Base-by-base conservation (phyloP, 2,113 vertebrate genomes). In the Taurulus bubalis region DNA sequence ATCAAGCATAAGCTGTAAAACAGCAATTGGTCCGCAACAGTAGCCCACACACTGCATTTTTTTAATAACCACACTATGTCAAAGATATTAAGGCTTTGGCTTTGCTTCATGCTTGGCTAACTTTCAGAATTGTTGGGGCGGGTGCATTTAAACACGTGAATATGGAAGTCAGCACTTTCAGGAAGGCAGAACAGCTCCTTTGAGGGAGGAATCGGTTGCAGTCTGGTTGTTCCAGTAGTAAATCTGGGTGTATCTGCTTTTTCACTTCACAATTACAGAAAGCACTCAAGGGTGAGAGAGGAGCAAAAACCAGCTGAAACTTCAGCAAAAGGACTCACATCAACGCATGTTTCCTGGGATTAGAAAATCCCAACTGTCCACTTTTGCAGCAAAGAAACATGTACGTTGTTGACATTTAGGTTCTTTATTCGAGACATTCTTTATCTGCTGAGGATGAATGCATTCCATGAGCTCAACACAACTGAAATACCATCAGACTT, bases 151-250 rank as follows among this genome's bases (percentile, higher is more conserved):
- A 90, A 84, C 73, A 73, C 32, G 34, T 63, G 63, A 81, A 90
- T 84, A 75, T 75, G 69, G 38, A 84, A 85, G 86, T 93, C 90
- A 92, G 91, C 89, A 91, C 77, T 86, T 92, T 90, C 71, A 56
- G 22, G 28, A 87, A 86, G 78, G 71, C 66, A 85, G 82, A 83
- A 51, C 74, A 80, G 67, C 71, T 82, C 86, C 89, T 86, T 18
- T 16, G 90, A 87, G 90, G 72, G 66, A 84, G 79, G 69, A 82
- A 75, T 81, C 67, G 58, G 71, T 77, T 72, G 74, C 79, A 69
- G 64, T 72, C 70, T 0, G 62, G 36, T 76, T 90, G 69, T 77
- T 89, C 80, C 85, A 86, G 74, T 40, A 73, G 83, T 93, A 87
- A 87, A 91, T 91, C 80, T 83, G 66, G 42, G 71, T 40, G 28